Conservation (phyloP, 2,888 invertebrate species). For the Malthinus flaveolus region DNA sequence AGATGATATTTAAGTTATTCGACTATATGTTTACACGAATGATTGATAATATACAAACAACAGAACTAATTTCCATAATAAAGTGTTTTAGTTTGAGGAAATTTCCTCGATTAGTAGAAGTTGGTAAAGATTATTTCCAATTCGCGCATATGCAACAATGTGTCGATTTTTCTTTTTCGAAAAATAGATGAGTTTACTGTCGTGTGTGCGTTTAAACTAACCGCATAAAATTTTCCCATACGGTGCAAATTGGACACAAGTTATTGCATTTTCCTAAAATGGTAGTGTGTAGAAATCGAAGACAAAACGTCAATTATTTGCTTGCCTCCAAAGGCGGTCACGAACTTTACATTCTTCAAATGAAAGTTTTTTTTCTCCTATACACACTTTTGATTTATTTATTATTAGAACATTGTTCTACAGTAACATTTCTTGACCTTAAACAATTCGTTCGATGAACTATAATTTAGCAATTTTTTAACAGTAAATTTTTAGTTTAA, state of each 20-base stretch:
- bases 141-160: not conserved
- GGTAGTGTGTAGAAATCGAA: slow-evolving; percentile 16
- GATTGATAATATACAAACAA: too few species aligned
- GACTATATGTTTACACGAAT: too few species aligned
- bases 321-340: slow-evolving; percentile 14
- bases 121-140: too few species aligned
- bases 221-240: not conserved
- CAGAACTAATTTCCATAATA: too few species aligned
- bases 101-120: too few species aligned
- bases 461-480: not conserved
- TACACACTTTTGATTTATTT: slow-evolving; percentile 6
- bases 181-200: not conserved
- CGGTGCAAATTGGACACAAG: not conserved
- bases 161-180: not conserved
- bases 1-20: too few species aligned
- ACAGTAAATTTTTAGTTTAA: too few species aligned
- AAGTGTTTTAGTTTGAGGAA: too few species aligned
- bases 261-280: slow-evolving; percentile 10
- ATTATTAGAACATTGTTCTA: slow-evolving; percentile 6
- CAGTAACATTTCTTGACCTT: slow-evolving; percentile 3
- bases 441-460: slow-evolving; percentile 6
- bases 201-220: too few species aligned
- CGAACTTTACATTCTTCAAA: slow-evolving; percentile 13
- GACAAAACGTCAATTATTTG: slow-evolving; percentile 12
- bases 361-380: slow-evolving; percentile 12